Base-by-base conservation (phyloP, 2,113 vertebrate species). In the Ammodytes dubius region DNA sequence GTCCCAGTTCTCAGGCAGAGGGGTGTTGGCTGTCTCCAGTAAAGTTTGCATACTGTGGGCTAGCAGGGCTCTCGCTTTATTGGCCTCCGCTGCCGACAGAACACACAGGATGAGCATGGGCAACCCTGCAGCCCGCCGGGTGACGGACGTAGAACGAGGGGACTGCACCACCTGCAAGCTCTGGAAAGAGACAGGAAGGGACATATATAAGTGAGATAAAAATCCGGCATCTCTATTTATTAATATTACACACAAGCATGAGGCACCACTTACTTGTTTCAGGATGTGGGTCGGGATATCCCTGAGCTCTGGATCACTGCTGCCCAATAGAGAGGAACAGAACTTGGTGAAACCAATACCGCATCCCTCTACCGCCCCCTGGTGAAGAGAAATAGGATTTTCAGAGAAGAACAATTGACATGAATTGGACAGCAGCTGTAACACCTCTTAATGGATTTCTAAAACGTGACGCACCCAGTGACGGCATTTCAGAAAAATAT, bases 71-170 rank as follows among this genome's bases (percentile, higher is more conserved):
- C 93, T 93, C 7, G 91, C 61, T 70, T 91, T 93, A 0, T 69
- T 82, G 0, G 93, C 71, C n/a, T 95, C 90, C 81, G 96, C 97
- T 14, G 96, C 96, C 0, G 94, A 94, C 60, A 95, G 47, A 0
- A 98, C 94, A 64, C 96, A 96, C 45, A 97, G 93, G 85, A 97
- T 95, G 70, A 98, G 95, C 94, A 97, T 95, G 2, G 97, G 97
- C 87, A 97, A 89, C 9, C 97, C 97, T 0, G 97, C 97, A 0
- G 96, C 96, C 42, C 95, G 94, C 68, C 95, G 96, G 0, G 97
- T 98, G 76, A 98, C 94, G 0, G 97, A 98, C 35, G 95, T 95
- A 64, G 91, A 93, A 12, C 95, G 89, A 17, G 94, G 95, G 0
- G 95, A 94, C 0, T 91, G 93, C 57, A 97, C 91, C 0, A 94